These are phyloP conservation scores for Bedellia somnulentella DNA, from an alignment of 2,888 invertebrate species.

Conservation along the genomic window DNA sequence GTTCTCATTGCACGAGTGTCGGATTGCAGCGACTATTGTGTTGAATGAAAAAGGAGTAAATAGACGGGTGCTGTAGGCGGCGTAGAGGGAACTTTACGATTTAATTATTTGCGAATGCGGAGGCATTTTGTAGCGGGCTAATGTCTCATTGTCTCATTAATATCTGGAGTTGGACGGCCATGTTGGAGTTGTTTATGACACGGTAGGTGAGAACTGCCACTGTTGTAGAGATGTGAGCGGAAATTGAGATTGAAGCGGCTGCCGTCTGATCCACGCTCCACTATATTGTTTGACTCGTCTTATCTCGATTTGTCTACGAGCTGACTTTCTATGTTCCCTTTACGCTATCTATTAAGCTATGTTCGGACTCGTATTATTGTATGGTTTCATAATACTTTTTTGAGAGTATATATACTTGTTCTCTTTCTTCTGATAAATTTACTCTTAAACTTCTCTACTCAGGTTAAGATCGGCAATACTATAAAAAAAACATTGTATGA, in stretches of 20 bases:
- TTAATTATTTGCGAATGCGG: slow-evolving; percentile 62
- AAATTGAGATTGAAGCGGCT: slow-evolving; percentile 16
- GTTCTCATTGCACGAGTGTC: slow-evolving; percentile 29
- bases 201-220: slow-evolving; percentile 30
- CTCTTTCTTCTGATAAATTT: too few relatives aligned
- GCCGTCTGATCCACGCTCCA: slow-evolving; percentile 9
- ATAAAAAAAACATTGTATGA: too few relatives aligned
- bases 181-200: slow-evolving; percentile 61
- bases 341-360: too few relatives aligned
- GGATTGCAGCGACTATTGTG: slow-evolving; percentile 58
- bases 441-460: too few relatives aligned
- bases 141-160: slow-evolving; percentile 62
- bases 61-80: slow-evolving; percentile 54
- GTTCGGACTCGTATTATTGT: too few relatives aligned
- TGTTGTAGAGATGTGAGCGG: slow-evolving; percentile 15
- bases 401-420: too few relatives aligned
- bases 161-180: slow-evolving; percentile 55
- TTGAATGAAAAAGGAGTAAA: slow-evolving; percentile 62
- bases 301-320: too few relatives aligned
- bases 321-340: too few relatives aligned
- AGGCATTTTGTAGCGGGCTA: slow-evolving; percentile 61
- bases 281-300: too few relatives aligned
- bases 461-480: too few relatives aligned
- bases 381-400: too few relatives aligned
- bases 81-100: slow-evolving; percentile 60